Evolutionary conservation across 2,113 vertebrate species (phyloP), one percentile per base, ranked within the genome.

Genomic region (Cnemophilus loriae): DNA sequence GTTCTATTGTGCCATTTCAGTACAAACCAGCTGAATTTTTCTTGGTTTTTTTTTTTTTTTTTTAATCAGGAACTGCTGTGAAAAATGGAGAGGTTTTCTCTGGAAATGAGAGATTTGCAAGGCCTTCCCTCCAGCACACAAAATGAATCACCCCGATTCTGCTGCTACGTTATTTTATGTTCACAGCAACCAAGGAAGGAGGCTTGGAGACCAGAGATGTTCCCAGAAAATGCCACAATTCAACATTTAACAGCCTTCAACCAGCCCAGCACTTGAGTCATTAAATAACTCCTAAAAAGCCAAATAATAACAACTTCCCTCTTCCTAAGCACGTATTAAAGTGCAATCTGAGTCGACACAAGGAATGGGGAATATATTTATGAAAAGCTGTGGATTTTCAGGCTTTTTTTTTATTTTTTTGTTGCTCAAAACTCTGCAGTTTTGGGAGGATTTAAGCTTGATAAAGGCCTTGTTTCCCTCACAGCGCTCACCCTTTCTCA

Each of bases 41-140:
- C 35, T 32, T 1, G 6, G 0, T 5, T 26, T 27, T 44, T 64
- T 22, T 42, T 15, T 21, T 35, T 0, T 5, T 33, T 37, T 49
- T 83, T 46, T 12, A 5, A 52, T 28, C 24, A 67, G n/a, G 47
- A 91, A n/a, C 2, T 24, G 20, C 35, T 46, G 46, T 18, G 27
- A 42, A 52, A 73, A 83, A 37, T n/a, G n/a, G n/a, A n/a, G 10
- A 4, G 2, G 1, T 13, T 14, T n/a, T n/a, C n/a, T n/a, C 35
- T n/a, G 68, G 41, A 49, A 69, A 89, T 0, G 4, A 28, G 61
- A 75, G 16, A 42, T 73, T 16, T 5, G 10, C 39, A 39, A 46
- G 30, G n/a, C 41, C 20, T 35, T 20, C 17, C 6, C 56, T 50
- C 16, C 19, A 27, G 7, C 0, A n/a, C 28, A 46, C 44, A 15